Base-by-base conservation (phyloP, 1,140 invertebrate genomes). In the Episyrphus balteatus region DNA sequence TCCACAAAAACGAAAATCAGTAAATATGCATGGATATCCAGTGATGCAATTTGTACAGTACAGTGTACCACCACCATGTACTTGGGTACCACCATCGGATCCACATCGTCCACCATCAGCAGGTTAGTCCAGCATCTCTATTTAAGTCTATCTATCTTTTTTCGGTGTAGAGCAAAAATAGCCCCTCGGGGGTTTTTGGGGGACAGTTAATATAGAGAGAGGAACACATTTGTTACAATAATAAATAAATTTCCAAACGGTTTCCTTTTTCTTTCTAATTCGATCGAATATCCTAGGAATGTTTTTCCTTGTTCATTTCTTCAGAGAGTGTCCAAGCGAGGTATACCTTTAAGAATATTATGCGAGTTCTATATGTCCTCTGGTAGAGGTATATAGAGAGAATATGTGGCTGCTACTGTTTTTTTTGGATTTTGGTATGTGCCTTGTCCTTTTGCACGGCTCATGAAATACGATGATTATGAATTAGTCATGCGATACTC, bases 31-130 rank as follows among this genome's bases (percentile, higher is more conserved):
- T 53, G 74, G 73, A 26, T 75, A 75, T 70, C 74, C 74, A 39
- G 73, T 76, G 48, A 76, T 76, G 74, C 74, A 76, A 58, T 73
- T 76, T 51, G 73, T 76, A 44, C 73, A 76, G 50, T 76, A 75
- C 55, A 74, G 74, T 60, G 70, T 75, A 55, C 68, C 66, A 30
- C 57, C 68, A 37, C 58, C 64, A 45, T 69, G 62, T 51, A 70
- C 70, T 44, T 69, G 66, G 66, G 68, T 68, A 49, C 62, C 70
- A 42, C 61, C 69, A 44, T 63, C 69, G 17, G 51, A 52, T 37
- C 46, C 49, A 21, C 52, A 50, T 37, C 44, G 49, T 10, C 42
- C 47, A 26, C 46, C 56, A 14, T 34, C 50, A 18, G 13, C 51
- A 43, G 51, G 49, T 55, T 46, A 46, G 40, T 40, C 10, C 9